Conservation (phyloP, 1,140 invertebrate species). For the Ptiloglossa arizonensis region DNA sequence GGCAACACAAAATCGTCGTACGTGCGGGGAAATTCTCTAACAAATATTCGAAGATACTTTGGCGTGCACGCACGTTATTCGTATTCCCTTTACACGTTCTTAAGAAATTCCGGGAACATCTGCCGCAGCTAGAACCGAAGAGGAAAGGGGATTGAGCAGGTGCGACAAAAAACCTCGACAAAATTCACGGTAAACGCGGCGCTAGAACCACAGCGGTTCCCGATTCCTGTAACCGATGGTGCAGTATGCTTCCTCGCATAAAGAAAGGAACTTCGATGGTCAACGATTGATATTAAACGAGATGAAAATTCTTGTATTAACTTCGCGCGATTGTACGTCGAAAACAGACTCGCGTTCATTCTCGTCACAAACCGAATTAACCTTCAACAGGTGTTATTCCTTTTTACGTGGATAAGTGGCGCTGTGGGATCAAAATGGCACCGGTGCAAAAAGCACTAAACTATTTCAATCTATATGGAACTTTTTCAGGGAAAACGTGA, state of each 20-base stretch:
- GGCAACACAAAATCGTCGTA: conserved; percentile 39
- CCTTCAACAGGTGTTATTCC: no score
- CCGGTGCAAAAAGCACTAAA: no score
- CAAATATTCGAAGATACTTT: conserved; percentile 19
- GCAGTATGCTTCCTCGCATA: background rate
- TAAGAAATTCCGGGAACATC: conserved; percentile 55
- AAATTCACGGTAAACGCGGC: conserved; percentile 46
- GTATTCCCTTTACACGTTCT: conserved; percentile 38
- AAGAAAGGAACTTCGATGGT: background rate
- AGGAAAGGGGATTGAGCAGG: conserved; percentile 36
- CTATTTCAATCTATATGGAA: no score
- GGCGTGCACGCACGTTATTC: conserved; percentile 29
- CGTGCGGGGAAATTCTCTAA: conserved; percentile 44
- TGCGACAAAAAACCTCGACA: conserved; percentile 43
- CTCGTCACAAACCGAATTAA: no score
- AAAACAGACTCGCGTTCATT: no score
- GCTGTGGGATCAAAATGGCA: no score
- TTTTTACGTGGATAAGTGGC: no score
- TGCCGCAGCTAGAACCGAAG: conserved; percentile 16
- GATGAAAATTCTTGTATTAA: conserved; percentile 11
- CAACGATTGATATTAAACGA: background rate
- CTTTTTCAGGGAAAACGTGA: no score
- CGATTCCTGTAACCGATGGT: conserved; percentile 21
- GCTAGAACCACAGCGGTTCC: conserved; percentile 38
- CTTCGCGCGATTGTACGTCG: no score